Evolutionary conservation across 2,797 vertebrate species (phyloP), one percentile per base, ranked within the genome.

Genomic region (Melanotaenia trifasciata): DNA sequence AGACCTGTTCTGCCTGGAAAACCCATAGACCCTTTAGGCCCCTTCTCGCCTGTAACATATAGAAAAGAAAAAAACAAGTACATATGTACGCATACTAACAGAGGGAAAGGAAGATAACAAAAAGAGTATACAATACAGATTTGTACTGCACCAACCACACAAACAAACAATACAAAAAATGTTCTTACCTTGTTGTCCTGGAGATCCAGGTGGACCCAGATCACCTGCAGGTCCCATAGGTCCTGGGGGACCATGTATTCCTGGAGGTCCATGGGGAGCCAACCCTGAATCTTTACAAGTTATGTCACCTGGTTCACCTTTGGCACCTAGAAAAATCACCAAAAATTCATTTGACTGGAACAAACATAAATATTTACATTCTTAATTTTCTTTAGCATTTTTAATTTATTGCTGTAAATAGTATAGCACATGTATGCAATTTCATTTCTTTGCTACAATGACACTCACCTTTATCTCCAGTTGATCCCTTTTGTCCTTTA

Each of bases 131-230:
- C 2, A 57, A 32, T 7, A 67, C 10, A 50, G 3, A 68, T 68
- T 12, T 40, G 47, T 43, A 28, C 32, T 43, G n/a, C 14, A 51
- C 3, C 47, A 36, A 53, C 22, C 28, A 22, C 1, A 57, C 2
- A 72, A 28, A 63, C 9, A 68, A n/a, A 71, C 0, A 56, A 9
- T 36, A 12, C 10, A 12, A 5, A 56, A 30, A 68, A 60, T 6
- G 45, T 7, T 47, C 78, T 72, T 84, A 70, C 92, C 92, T 84
- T 87, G 88, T 67, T 1, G n/a, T 61, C 92, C 92, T 40, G 70
- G 76, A 74, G n/a, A 22, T 10, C 91, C 92, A 61, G 71, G 79
- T 67, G 70, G 81, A 65, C 91, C 90, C 0, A 3, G 0, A 67
- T 74, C 35, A 0, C 91, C 91, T 66, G 16, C 56, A 36, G 45